phyloP scores from a whole-genome alignment of 2,888 invertebrate species.

The Troides oblongomaculatus region DNA sequence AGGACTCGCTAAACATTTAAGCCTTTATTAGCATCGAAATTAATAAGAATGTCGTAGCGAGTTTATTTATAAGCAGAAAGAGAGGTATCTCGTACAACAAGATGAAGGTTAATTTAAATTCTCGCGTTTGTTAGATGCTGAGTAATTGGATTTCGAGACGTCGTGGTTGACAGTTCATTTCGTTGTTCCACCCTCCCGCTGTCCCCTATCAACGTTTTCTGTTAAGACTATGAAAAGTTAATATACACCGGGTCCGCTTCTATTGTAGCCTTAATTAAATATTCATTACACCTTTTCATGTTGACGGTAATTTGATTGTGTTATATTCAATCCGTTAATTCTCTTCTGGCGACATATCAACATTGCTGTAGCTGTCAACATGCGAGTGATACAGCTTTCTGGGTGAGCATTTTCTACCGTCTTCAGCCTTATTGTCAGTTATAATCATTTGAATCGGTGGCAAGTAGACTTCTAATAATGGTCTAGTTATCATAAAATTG shows the following conservation, averaged over 20 bases:
- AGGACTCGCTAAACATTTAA: constrained; percentile 3
- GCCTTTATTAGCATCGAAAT: constrained; percentile 6
- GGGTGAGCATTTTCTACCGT: no score
- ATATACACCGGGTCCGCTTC: constrained; percentile 57
- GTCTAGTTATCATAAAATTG: no score
- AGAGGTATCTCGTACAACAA: constrained; percentile 28
- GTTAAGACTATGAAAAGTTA: constrained; percentile 74
- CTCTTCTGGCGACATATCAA: no score
- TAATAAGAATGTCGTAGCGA: constrained; percentile 15
- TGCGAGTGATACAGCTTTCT: no score
- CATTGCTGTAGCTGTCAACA: no score
- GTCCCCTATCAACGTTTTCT: constrained; percentile 56
- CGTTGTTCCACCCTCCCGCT: constrained; percentile 55
- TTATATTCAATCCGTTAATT: no score
- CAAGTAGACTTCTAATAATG: no score
- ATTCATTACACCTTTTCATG: constrained; percentile 13
- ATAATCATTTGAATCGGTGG: no score
- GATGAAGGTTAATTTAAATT: constrained; percentile 69
- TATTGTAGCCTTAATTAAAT: constrained; percentile 32
- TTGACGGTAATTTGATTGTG: neutral
- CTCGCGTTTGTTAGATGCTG: constrained; percentile 62
- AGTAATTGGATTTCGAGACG: constrained; percentile 76
- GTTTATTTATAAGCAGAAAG: constrained; percentile 23
- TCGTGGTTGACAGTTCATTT: constrained; percentile 77
- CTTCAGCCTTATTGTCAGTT: no score